Evolutionary conservation across 2,888 invertebrate species (phyloP).

Genomic region (Glyphotaelius pellucidus): DNA sequence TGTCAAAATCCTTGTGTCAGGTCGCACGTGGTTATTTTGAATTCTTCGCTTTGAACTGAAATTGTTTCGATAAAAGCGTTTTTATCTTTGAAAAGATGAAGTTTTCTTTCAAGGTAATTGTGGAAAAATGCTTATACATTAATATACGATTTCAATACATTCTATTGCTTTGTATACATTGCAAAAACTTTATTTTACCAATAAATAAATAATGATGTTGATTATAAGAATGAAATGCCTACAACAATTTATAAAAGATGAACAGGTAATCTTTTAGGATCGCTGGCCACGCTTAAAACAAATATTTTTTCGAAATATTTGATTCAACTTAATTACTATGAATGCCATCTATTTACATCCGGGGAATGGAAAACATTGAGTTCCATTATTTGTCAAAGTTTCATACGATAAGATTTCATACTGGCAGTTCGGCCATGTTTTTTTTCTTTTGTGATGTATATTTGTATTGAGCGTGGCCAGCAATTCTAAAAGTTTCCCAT

Average conservation of each 20-base stretch:
- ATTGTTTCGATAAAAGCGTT: neutral
- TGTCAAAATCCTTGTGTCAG: neutral
- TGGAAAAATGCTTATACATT: neutral
- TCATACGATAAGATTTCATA: too few relatives aligned
- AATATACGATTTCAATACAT: neutral
- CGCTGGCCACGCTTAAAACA: too few relatives aligned
- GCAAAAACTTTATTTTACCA: neutral
- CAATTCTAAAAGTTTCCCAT: too few relatives aligned
- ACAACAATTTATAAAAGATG: neutral
- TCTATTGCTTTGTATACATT: neutral
- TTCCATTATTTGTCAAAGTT: too few relatives aligned
- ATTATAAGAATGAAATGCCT: neutral
- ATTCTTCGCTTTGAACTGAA: neutral
- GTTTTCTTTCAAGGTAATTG: conserved; percentile 76
- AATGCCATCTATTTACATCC: too few relatives aligned
- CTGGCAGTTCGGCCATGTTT: too few relatives aligned
- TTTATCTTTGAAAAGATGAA: conserved; percentile 72
- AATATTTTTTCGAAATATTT: too few relatives aligned
- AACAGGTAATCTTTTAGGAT: neutral
- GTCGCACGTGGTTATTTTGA: neutral
- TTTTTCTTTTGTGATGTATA: too few relatives aligned
- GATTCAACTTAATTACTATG: too few relatives aligned
- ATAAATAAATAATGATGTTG: neutral
- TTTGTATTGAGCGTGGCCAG: too few relatives aligned
- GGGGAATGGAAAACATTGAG: too few relatives aligned